These are phyloP conservation scores for Ennomos fuscantarius DNA, from an alignment of 2,888 invertebrate genomes.

Conservation along the genomic window DNA sequence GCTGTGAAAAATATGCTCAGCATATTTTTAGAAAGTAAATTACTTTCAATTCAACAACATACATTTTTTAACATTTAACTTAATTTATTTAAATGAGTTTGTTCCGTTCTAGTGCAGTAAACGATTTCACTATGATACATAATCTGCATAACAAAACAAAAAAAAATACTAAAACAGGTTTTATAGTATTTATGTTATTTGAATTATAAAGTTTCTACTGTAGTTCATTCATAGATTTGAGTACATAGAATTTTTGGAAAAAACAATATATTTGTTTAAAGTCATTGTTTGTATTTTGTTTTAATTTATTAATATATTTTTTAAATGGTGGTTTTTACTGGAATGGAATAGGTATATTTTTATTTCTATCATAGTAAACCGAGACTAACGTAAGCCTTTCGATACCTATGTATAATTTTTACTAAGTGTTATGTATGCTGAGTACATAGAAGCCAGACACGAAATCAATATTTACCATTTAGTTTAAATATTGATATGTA, in stretches of 20 bases:
- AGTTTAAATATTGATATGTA: constrained; percentile 17
- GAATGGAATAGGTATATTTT: no score
- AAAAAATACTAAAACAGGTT: constrained; percentile 22
- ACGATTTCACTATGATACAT: constrained; percentile 25
- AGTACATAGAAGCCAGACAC: constrained; percentile 15
- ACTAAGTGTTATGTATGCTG: not conserved
- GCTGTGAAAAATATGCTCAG: not conserved
- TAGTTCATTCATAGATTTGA: constrained; percentile 8
- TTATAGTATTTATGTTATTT: constrained; percentile 11
- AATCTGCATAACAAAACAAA: constrained; percentile 37
- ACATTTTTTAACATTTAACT: constrained; percentile 11
- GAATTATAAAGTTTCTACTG: constrained; percentile 15
- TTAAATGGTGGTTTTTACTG: no score
- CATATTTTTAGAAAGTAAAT: constrained; percentile 28
- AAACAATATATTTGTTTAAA: no score
- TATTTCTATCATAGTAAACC: no score
- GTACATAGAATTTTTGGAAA: no score
- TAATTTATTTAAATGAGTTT: constrained; percentile 30
- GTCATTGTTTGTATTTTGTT: not conserved
- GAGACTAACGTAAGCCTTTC: no score
- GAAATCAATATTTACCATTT: constrained; percentile 24
- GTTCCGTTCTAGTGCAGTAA: constrained; percentile 12
- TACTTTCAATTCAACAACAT: constrained; percentile 16
- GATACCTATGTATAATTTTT: no score
- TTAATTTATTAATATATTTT: not conserved